Base-by-base conservation (phyloP, 1,140 invertebrate species). In the Scaptomyza montana region DNA sequence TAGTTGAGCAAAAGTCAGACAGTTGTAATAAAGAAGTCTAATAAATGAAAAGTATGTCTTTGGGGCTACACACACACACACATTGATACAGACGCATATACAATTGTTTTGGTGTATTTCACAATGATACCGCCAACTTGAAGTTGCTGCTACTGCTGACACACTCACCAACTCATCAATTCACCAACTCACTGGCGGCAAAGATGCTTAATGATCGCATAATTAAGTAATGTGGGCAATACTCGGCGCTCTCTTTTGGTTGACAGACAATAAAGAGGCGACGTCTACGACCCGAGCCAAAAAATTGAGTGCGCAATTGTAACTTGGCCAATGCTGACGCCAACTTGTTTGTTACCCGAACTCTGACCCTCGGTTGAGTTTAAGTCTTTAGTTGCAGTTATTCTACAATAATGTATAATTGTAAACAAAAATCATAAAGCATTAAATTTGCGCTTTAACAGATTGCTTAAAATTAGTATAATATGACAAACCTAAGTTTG, bases 221-320 rank as follows among this genome's bases (percentile, higher is more conserved):
- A 82, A 82, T 84, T 84, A 82, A 82, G 80, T 79, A 82, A 82
- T 84, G 80, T 84, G 81, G 76, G 80, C 70, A 62, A 61, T 62
- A 30, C 50, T 68, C 36, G 51, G 33, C 28, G 10, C 8, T 25
- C 30, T 33, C 55, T 45, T 36, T 53, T 12, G 65, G 64, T 68
- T 68, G 70, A 74, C 65, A 68, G 50, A 74, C 65, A 74, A 69
- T 74, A 68, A 69, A 57, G 57, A 56, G 65, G 50, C 62, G 41
- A 39, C 63, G 68, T 53, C 74, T 66, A 45, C 78, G 76, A 78
- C 80, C 50, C 76, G 80, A 74, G 75, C 71, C 79, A 78, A 56
- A 25, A 65, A 63, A 70, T 65, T 41, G 72, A 81, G 78, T 81
- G 75, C 70, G 65, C 79, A 82, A 84, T 84, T 75, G 79, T 71